A percentile compares a stretch with the other conserved stretches of the same genome.
These are phyloP conservation scores for Florisuga fusca DNA, from an alignment of 2,797 vertebrate species.

Conservation along the genomic window DNA sequence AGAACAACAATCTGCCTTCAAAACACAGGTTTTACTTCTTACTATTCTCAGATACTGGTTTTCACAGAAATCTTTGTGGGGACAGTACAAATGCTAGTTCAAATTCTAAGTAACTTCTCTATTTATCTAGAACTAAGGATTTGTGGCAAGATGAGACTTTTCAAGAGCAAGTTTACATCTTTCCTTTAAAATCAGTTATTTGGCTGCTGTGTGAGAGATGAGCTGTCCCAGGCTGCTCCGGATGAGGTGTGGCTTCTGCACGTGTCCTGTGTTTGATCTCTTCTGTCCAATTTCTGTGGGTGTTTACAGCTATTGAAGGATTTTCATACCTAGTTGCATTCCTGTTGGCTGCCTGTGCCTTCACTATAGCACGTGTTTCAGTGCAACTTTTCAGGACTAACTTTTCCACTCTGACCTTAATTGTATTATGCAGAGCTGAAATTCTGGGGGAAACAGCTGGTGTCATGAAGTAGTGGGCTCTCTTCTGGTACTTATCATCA, in stretches of 20 bases:
- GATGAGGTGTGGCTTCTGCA: background rate
- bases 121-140: background rate
- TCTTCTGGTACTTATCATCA: background rate
- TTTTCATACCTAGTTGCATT: background rate
- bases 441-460: background rate
- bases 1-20: background rate
- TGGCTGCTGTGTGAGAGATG: background rate
- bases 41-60: background rate
- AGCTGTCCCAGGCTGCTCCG: background rate
- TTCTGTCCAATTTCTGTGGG: background rate
- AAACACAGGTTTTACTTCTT: background rate
- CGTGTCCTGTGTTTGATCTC: background rate
- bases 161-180: background rate
- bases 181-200: background rate
- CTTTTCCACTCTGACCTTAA: background rate
- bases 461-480: background rate
- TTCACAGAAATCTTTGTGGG: background rate
- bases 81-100: background rate
- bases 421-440: background rate
- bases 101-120: background rate
- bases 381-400: background rate
- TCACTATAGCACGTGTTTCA: background rate
- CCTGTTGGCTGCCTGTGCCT: background rate
- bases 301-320: background rate
- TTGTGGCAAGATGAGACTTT: constrained; percentile 10